A percentile compares a stretch with the other conserved stretches of the same genome.
Evolutionary conservation across 2,797 vertebrate genomes (phyloP).

Genomic region (Parotocinclus haroldoi): DNA sequence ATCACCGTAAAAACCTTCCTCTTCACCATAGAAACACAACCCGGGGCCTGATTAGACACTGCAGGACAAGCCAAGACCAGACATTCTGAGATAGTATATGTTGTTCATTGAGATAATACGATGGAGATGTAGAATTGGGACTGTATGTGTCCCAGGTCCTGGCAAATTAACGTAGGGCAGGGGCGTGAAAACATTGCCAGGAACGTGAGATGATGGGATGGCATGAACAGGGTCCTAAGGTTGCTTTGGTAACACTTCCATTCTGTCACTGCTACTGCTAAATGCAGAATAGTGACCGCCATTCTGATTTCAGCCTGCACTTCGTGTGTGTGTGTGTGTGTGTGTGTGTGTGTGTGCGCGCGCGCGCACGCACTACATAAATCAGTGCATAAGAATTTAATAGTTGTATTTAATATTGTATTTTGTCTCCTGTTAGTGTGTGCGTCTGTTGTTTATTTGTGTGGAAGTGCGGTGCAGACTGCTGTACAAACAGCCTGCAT

Average conservation of each 20-base stretch:
- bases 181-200: too few relatives aligned
- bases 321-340: conserved; percentile 48
- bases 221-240: conserved; percentile 13
- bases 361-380: conserved; percentile 10
- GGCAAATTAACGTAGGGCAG: too few relatives aligned
- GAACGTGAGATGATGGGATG: too few relatives aligned
- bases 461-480: conserved; percentile 47
- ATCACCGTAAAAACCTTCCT: conserved; percentile 46
- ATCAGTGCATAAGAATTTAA: conserved; percentile 28
- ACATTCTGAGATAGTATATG: conserved; percentile 8
- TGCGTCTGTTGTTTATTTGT: conserved; percentile 15
- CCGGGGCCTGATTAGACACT: conserved; percentile 41
- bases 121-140: too few relatives aligned
- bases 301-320: conserved; percentile 53
- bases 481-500: conserved; percentile 60
- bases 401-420: too few relatives aligned
- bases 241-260: conserved; percentile 31
- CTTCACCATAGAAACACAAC: conserved; percentile 37
- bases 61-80: conserved; percentile 4
- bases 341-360: conserved; percentile 46
- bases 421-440: too few relatives aligned
- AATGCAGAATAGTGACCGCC: conserved; percentile 18
- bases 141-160: too few relatives aligned
- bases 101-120: too few relatives aligned
- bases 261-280: conserved; percentile 28